phyloP scores from a whole-genome alignment of 1,140 invertebrate species.

The Apis florea region DNA sequence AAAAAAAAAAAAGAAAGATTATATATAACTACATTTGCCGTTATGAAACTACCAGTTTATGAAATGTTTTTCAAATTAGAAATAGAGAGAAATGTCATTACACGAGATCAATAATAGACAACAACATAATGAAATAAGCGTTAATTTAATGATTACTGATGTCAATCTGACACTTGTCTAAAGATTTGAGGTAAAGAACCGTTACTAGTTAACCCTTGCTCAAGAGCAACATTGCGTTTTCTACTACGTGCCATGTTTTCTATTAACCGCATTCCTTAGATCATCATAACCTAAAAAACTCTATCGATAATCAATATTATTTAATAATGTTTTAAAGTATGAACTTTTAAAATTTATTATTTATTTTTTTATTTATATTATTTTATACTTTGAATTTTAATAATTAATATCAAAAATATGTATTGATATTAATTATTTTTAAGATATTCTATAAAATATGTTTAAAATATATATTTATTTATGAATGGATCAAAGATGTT shows the following conservation, averaged over 20 bases:
- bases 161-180: slow-evolving; percentile 3
- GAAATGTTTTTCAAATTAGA: slow-evolving; percentile 39
- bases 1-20: slow-evolving; percentile 4
- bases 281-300: slow-evolving; percentile 12
- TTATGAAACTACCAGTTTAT: slow-evolving; percentile 35
- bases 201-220: slow-evolving; percentile 18
- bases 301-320: background rate
- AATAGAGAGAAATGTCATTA: slow-evolving; percentile 15
- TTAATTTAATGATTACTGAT: slow-evolving; percentile 10
- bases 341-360: background rate
- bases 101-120: background rate
- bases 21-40: slow-evolving; percentile 1
- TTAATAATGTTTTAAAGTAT: background rate
- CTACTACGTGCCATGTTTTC: slow-evolving; percentile 11
- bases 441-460: background rate
- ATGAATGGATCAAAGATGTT: background rate
- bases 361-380: no score
- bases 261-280: slow-evolving; percentile 8
- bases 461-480: background rate
- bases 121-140: slow-evolving; percentile 19
- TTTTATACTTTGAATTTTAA: background rate
- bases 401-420: no score
- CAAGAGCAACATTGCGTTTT: slow-evolving; percentile 14
- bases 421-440: background rate
- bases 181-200: slow-evolving; percentile 8